phyloP scores from a whole-genome alignment of 30 jellyfish, hydroid and myxozoan species.

The Chrysaora quinquecirrha region DNA sequence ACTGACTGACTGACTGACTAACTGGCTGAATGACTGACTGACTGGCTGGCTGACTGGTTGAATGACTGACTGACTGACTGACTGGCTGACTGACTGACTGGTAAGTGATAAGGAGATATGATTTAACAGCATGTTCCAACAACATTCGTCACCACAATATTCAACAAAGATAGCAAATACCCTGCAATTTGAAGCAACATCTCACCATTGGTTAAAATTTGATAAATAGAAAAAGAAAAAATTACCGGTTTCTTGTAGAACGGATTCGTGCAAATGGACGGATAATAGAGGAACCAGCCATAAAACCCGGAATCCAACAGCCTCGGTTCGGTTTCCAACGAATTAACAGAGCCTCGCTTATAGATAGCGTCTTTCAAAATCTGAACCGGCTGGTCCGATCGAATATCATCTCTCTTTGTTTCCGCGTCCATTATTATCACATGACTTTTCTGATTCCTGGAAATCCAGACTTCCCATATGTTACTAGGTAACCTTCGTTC shows the following conservation, averaged over 20 bases:
- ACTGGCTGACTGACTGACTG: no score
- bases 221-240: not conserved
- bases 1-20: no score
- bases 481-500: conserved; percentile 75
- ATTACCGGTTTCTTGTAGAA: conserved; percentile 71
- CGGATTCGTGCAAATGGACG: conserved; percentile 91
- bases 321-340: conserved; percentile 49
- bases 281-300: conserved; percentile 85
- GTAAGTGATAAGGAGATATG: no score
- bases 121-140: no score
- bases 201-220: no score
- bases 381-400: conserved; percentile 62
- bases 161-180: no score
- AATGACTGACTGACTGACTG: no score
- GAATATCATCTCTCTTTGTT: conserved; percentile 44
- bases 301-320: conserved; percentile 81
- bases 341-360: conserved; percentile 29
- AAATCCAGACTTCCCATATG: conserved; percentile 85
- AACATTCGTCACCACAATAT: no score
- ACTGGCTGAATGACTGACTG: no score
- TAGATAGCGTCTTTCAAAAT: conserved; percentile 71
- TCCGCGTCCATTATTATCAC: conserved; percentile 75
- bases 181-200: no score
- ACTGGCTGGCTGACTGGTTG: no score
- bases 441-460: conserved; percentile 60